Evolutionary conservation across 2,797 vertebrate species (phyloP), one percentile per base, ranked within the genome.

Genomic region (Hippopotamyrus pictus): DNA sequence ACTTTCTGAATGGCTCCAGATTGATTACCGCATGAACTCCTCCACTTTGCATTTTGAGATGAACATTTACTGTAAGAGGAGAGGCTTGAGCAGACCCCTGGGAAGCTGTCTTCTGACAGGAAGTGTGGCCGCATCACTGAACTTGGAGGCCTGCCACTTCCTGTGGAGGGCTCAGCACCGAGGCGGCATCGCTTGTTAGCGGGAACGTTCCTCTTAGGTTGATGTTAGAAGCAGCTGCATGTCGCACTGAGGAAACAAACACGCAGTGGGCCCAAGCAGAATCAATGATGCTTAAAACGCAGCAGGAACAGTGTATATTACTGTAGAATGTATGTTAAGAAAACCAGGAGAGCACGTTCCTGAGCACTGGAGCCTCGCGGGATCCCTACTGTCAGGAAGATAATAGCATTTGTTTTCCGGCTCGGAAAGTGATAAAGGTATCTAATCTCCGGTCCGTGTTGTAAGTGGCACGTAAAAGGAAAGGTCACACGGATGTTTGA

Each of bases 71-170:
- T 44, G 33, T 44, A 41, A 44, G 37, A 44, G 17, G 37, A 79
- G 25, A 41, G 69, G 14, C 7, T 76, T 76, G 6, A 37, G 69
- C 82, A 50, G 46, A 14, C 46, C 22, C 83, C 25, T 12, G 48
- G 48, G 37, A 84, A 12, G 79, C 22, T 5, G 19, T 12, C 9
- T 46, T 46, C 46, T 69, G 41, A 46, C 41, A 84, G 46, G 79
- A 50, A 84, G 19, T 22, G 41, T 3, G 73, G 37, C 37, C 14
- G 37, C 73, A 79, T 79, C 50, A 50, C 92, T 89, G 91, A 91
- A 93, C 92, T 92, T 88, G 93, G 92, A 95, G 92, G 93, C 93
- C 91, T 90, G 90, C 89, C 57, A 91, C 92, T 93, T 96, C 95
- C 95, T 96, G 94, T 9, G 65, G 41, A 53, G 41, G n/a, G 29